Evolutionary conservation across 2,113 vertebrate species (phyloP), one percentile per base, ranked within the genome.

Genomic region (Oreochromis aureus): DNA sequence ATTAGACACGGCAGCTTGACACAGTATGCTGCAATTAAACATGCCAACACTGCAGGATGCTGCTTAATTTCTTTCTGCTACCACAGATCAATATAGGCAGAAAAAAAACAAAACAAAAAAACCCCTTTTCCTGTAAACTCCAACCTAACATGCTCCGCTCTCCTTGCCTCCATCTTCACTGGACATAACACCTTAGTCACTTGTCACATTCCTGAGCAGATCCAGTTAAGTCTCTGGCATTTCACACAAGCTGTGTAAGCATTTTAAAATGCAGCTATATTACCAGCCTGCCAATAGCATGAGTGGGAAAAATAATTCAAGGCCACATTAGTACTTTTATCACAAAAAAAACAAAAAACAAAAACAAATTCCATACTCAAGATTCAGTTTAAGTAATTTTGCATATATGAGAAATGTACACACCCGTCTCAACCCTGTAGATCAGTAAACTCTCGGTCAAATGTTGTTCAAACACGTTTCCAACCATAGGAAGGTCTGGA

Each of bases 121-220:
- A 48, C 5, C 3, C 41, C 3, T 71, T 22, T 63, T 55, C 1
- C 19, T 69, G 11, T 34, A 27, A 85, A n/a, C 39, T 34, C 19
- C 32, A 54, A 80, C 32, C n/a, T 85, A 66, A 54, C 66, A 82
- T 55, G 81, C 54, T 61, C 83, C 30, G 10, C 39, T 36, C 46
- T 8, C 80, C 79, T 66, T 78, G 53, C 55, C 58, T 69, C 86
- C 7, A 39, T 90, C 92, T 90, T 87, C 48, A 59, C 58, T 63
- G 85, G 86, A 89, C 86, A 90, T 79, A 88, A 86, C 89, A 85
- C 69, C 59, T 87, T 87, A 24, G 89, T 92, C 90, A 69, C 76
- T 89, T 82, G 92, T 89, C 94, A 91, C 90, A 91, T 95, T 94
- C 93, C 92, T 91, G 87, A 87, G 91, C 82, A 51, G 89, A 93